Percentiles rank a stretch among this genome's conserved stretches.
phyloP scores from a whole-genome alignment of 2,888 invertebrate species.

The Caenorhabditis wallacei region DNA sequence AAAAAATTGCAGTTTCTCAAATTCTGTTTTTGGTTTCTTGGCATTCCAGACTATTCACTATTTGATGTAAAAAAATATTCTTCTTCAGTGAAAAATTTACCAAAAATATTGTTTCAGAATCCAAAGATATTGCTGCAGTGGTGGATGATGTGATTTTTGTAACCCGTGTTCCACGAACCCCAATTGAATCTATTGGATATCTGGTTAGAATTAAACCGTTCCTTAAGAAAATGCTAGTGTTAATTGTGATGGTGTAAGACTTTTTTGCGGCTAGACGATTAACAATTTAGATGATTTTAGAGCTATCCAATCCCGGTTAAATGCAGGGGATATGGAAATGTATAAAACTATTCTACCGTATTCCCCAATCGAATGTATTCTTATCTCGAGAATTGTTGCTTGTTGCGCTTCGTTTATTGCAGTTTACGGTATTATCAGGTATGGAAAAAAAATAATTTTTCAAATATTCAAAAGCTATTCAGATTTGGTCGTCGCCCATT shows the following conservation, averaged over 20 bases:
- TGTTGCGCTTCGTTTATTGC: not conserved
- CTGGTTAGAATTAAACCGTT: conserved; percentile 19
- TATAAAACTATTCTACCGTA: conserved; percentile 22
- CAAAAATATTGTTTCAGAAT: not conserved
- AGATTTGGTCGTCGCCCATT: conserved; percentile 30
- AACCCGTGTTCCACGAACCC: conserved; percentile 3
- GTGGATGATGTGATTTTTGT: conserved; percentile 36
- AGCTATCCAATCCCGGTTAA: conserved; percentile 8
- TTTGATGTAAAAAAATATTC: no score
- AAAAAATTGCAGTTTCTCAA: no score
- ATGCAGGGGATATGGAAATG: conserved; percentile 13
- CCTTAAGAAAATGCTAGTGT: conserved; percentile 5
- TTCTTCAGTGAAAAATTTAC: no score
- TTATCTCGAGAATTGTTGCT: conserved; percentile 2
- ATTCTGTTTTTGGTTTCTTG: no score
- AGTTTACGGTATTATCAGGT: conserved; percentile 6
- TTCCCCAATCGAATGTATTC: conserved; percentile 34
- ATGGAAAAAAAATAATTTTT: not conserved
- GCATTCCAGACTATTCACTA: no score
- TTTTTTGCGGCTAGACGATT: no score
- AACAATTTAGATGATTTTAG: no score
- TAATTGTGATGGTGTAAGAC: conserved; percentile 18
- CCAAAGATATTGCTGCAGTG: not conserved
- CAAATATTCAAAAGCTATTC: not conserved
- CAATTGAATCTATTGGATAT: conserved; percentile 1